A percentile compares a stretch with the other conserved stretches of the same genome.
phyloP scores from a whole-genome alignment of 2,888 invertebrate species.

The Caenorhabditis sp. region DNA sequence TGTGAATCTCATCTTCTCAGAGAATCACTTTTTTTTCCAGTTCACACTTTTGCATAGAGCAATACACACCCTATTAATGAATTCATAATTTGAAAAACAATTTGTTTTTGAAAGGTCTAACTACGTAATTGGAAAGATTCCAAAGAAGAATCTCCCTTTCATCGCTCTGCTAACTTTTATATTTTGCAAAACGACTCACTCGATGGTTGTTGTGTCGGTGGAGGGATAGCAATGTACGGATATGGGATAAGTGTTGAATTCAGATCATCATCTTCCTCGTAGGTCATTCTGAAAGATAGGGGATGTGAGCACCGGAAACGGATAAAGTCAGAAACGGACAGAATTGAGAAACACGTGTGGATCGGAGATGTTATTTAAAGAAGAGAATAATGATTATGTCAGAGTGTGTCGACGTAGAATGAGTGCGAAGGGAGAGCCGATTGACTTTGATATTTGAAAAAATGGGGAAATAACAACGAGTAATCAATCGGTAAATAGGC shows the following conservation, averaged over 20 bases:
- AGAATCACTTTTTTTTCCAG: too few species aligned
- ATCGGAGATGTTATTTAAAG: conserved; percentile 14
- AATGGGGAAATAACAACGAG: conserved; percentile 5
- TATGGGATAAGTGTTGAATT: conserved; percentile 47
- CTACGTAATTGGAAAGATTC: conserved; percentile 2
- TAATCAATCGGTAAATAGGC: not conserved
- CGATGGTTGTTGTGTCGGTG: conserved; percentile 56
- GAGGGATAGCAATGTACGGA: conserved; percentile 54
- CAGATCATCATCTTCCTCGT: conserved; percentile 26
- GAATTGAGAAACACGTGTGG: not conserved
- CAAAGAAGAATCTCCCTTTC: not conserved
- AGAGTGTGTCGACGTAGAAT: conserved; percentile 15
- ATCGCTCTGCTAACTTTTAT: conserved; percentile 11
- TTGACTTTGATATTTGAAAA: not conserved
- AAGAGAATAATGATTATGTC: not conserved
- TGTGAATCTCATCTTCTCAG: too few species aligned
- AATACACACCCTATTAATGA: not conserved
- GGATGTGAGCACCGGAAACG: conserved; percentile 1
- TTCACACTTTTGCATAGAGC: not conserved
- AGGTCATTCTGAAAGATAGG: conserved; percentile 1
- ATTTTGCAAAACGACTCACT: conserved; percentile 37
- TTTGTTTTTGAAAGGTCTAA: conserved; percentile 42
- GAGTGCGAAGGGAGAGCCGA: conserved; percentile 10
- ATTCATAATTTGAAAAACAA: not conserved
- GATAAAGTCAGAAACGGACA: conserved; percentile 26